Base-by-base conservation (phyloP, 1,140 invertebrate genomes). In the Eciton burchellii region DNA sequence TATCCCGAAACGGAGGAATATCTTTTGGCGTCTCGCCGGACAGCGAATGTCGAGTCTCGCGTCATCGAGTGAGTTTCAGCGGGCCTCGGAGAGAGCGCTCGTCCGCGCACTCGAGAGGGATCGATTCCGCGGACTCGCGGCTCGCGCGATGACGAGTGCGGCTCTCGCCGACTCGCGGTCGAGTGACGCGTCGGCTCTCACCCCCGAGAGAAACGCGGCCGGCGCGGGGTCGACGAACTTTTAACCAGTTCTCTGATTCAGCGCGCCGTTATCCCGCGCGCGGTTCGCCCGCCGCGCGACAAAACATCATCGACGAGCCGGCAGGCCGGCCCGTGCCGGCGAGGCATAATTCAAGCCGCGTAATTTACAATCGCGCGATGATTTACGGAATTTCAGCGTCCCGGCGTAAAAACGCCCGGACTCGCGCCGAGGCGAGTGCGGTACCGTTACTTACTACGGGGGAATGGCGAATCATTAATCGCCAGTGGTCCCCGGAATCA, bases 91-190 rank as follows among this genome's bases (percentile, higher is more conserved):
- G 49, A 81, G 47, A 24, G 19, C 19, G 43, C 21, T 56, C 24
- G 82, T 59, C 29, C 35, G 47, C 59, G 24, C 16, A 70, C 76
- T 71, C 45, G n/a, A 63, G n/a, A 41, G 19, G 47, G 24, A 63
- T 49, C 54, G 29, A 45, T 62, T 29, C 35, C 60, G n/a, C 24
- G n/a, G 21, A 84, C 73, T 68, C 29, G 24, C 24, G n/a, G 74
- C 70, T 56, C 52, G 65, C 54, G 81, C 41, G 66, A 85, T 86
- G 86, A 87, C 74, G 73, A 83, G 84, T 35, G 66, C n/a, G n/a
- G n/a, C 59, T 59, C 71, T 52, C 45, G 65, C 65, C 74, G 76
- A 62, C 43, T 45, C 35, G 21, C 12, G 35, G 21, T 4, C 82
- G 66, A 63, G 41, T 68, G 56, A 77, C 84, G 35, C 35, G 41